Conservation (phyloP, 2,888 invertebrate genomes). For the Oscheius sp. region DNA sequence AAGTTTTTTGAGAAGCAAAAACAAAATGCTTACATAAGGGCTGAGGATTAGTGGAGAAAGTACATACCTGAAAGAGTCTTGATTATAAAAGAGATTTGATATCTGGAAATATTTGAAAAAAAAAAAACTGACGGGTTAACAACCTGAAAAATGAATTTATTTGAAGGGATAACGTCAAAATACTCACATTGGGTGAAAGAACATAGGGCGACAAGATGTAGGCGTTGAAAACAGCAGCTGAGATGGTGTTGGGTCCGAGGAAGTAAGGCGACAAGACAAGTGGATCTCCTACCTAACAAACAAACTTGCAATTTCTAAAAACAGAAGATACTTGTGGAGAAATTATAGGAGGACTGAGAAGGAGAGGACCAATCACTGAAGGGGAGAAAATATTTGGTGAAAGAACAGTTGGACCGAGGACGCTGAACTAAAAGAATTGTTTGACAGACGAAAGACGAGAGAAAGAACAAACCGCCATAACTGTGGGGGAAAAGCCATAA, state of each 20-base stretch:
- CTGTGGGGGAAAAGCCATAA: constrained; percentile 40
- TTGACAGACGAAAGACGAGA: neutral
- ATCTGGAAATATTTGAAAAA: too few species aligned
- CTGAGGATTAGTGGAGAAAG: constrained; percentile 42
- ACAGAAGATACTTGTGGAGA: constrained; percentile 43
- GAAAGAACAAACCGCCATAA: constrained; percentile 25
- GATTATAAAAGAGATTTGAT: constrained; percentile 34
- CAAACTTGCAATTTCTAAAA: neutral
- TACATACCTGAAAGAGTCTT: constrained; percentile 25
- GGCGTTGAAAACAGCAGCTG: constrained; percentile 60
- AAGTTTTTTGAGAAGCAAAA: constrained; percentile 55
- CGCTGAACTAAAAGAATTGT: constrained; percentile 38
- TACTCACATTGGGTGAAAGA: constrained; percentile 41
- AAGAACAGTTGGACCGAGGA: constrained; percentile 54
- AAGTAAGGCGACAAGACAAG: constrained; percentile 47
- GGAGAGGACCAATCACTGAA: constrained; percentile 45
- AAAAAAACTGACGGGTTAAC: too few species aligned
- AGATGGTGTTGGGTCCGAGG: constrained; percentile 55
- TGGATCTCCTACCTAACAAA: constrained; percentile 36
- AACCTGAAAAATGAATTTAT: too few species aligned
- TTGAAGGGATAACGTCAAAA: too few species aligned
- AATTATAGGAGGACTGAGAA: constrained; percentile 56
- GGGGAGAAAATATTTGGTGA: constrained; percentile 61
- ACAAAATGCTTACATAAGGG: constrained; percentile 36
- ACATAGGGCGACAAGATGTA: constrained; percentile 59